Percentiles rank a stretch among this genome's conserved stretches.
phyloP scores from a whole-genome alignment of 2,888 invertebrate species.

The Drosophila ustulata region DNA sequence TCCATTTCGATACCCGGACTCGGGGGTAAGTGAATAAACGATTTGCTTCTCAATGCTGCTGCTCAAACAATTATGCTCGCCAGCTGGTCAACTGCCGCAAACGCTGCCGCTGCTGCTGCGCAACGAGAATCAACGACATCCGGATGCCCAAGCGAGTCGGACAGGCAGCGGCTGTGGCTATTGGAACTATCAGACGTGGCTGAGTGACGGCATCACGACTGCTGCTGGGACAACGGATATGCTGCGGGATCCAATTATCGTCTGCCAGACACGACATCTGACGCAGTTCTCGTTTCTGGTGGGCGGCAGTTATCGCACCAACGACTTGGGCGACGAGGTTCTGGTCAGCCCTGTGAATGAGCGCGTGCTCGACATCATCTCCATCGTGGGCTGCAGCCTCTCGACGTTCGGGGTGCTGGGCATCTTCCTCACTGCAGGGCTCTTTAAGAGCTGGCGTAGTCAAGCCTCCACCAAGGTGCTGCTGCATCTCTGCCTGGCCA shows the following conservation, averaged over 20 bases:
- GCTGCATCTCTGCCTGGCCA: conserved; percentile 88
- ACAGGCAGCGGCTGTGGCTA: conserved; percentile 86
- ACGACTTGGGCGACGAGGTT: conserved; percentile 73
- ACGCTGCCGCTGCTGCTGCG: conserved; percentile 86
- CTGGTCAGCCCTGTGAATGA: conserved; percentile 84
- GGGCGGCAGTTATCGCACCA: conserved; percentile 83
- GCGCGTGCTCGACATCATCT: conserved; percentile 87
- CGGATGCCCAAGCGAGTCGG: conserved; percentile 27
- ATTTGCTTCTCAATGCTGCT: background rate
- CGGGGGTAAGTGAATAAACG: conserved; percentile 63
- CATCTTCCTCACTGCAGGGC: conserved; percentile 87
- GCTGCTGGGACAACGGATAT: conserved; percentile 37
- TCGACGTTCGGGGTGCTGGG: conserved; percentile 87
- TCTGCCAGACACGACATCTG: conserved; percentile 87
- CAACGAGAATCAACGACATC: conserved; percentile 63
- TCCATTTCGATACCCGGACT: conserved; percentile 88
- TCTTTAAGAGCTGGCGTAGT: conserved; percentile 88
- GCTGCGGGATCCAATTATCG: conserved; percentile 77
- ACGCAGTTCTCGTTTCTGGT: conserved; percentile 88
- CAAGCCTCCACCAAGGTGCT: conserved; percentile 89
- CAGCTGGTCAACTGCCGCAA: conserved; percentile 85
- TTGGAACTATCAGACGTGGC: conserved; percentile 88
- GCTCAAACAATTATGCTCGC: background rate
- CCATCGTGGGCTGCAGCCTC: conserved; percentile 87
- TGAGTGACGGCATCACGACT: conserved; percentile 86